Evolutionary conservation across 23 tunicate genomes (phyloP).

Genomic region (Phallusia fumigata): DNA sequence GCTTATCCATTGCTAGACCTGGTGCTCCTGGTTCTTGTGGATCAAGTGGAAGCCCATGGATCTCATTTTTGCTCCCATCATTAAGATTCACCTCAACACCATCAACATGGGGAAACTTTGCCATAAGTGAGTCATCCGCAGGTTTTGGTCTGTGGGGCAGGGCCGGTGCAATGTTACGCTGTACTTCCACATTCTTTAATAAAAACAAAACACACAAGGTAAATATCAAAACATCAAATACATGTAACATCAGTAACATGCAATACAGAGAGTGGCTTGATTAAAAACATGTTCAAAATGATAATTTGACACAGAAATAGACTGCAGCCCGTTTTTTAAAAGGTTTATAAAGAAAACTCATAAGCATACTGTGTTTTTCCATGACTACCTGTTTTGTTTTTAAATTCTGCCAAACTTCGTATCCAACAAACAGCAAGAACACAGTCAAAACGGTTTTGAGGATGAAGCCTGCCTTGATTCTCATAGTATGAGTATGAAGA

Average conservation of each 20-base stretch:
- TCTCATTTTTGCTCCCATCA: conserved; percentile 39
- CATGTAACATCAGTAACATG: no score
- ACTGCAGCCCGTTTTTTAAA: no score
- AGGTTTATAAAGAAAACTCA: no score
- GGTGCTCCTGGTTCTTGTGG: background rate
- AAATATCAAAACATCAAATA: no score
- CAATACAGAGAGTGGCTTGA: no score
- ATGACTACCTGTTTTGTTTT: background rate
- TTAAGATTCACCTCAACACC: conserved; percentile 81
- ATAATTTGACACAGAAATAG: no score
- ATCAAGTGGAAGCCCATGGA: conserved; percentile 15
- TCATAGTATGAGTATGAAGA: background rate
- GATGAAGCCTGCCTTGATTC: background rate
- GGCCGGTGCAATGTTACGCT: background rate
- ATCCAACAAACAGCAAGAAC: background rate
- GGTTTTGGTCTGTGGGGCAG: background rate
- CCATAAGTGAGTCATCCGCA: background rate
- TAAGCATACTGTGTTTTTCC: no score
- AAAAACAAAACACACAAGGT: no score
- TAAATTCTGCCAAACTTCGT: background rate
- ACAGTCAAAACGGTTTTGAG: background rate
- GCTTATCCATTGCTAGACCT: background rate
- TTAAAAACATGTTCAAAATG: no score
- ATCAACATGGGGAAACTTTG: conserved; percentile 62
- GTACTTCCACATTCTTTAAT: no score